Conservation (phyloP, 2,888 invertebrate species). For the Portevinia maculata region DNA sequence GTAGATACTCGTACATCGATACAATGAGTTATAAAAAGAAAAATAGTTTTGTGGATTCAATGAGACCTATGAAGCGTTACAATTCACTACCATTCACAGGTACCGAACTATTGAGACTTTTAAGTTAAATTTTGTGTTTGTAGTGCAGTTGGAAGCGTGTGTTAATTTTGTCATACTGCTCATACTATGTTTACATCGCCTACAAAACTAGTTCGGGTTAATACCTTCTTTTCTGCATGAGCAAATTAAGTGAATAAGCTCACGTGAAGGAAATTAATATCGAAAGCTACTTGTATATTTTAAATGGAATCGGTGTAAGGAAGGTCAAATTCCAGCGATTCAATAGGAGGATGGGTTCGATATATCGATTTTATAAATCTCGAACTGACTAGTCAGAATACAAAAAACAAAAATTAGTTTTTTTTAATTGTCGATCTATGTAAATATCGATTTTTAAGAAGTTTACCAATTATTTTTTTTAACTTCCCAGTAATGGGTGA, state of each 20-base stretch:
- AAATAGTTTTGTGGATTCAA: constrained; percentile 35
- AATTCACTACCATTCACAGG: constrained; percentile 50
- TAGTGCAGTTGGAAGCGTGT: not conserved
- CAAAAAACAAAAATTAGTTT: no score
- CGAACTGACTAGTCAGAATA: no score
- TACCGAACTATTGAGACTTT: constrained; percentile 10
- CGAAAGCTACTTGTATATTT: no score
- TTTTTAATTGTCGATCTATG: no score
- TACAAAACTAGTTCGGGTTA: not conserved
- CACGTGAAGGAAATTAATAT: not conserved
- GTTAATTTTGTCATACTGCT: not conserved
- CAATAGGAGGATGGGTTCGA: no score
- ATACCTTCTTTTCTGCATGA: not conserved
- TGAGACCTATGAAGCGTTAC: constrained; percentile 56
- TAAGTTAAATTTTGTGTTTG: constrained; percentile 3
- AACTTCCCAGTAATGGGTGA: no score
- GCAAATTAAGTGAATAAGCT: not conserved
- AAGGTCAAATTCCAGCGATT: no score
- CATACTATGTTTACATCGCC: not conserved
- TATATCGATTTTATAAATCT: no score
- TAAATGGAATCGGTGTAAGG: no score
- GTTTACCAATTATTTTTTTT: no score
- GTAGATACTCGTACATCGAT: not conserved
- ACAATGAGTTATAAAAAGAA: constrained; percentile 31
- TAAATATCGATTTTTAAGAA: no score